Evolutionary conservation across 2,888 invertebrate genomes (phyloP).

Genomic region (Celastrina argiolus): DNA sequence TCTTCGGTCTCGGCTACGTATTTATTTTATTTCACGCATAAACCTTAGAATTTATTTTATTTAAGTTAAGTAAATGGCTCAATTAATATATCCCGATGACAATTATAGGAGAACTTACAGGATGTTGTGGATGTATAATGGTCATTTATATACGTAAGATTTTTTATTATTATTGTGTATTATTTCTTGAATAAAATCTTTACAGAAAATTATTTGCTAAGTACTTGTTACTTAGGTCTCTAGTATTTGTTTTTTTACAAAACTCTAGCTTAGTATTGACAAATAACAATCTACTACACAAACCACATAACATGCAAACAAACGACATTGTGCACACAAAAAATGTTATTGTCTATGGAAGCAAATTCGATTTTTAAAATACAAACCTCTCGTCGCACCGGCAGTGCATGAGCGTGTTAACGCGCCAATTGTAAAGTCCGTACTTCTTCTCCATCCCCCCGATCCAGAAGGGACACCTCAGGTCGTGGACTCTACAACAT

Average conservation of each 20-base stretch:
- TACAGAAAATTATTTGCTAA: neutral
- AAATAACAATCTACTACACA: neutral
- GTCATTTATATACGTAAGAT: neutral
- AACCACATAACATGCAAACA: conserved; percentile 9
- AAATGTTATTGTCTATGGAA: conserved; percentile 13
- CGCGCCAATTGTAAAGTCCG: conserved; percentile 91
- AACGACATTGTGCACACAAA: neutral
- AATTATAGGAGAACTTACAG: conserved; percentile 45
- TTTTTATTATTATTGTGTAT: too few relatives aligned
- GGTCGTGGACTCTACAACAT: conserved; percentile 93
- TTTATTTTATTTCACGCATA: conserved; percentile 58
- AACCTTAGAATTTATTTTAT: conserved; percentile 57
- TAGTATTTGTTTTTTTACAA: too few relatives aligned
- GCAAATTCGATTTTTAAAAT: conserved; percentile 24
- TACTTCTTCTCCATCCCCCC: conserved; percentile 90
- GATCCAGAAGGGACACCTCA: conserved; percentile 90
- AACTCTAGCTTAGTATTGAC: neutral
- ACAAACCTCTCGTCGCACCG: conserved; percentile 92
- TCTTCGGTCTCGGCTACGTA: conserved; percentile 51
- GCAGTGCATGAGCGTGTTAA: conserved; percentile 95
- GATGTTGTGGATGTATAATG: conserved; percentile 11
- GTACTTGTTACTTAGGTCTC: too few relatives aligned
- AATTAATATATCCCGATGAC: conserved; percentile 57
- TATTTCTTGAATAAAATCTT: neutral
- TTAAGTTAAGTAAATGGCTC: conserved; percentile 52